phyloP scores from a whole-genome alignment of 2,113 vertebrate species.

The Okapia johnstoni region DNA sequence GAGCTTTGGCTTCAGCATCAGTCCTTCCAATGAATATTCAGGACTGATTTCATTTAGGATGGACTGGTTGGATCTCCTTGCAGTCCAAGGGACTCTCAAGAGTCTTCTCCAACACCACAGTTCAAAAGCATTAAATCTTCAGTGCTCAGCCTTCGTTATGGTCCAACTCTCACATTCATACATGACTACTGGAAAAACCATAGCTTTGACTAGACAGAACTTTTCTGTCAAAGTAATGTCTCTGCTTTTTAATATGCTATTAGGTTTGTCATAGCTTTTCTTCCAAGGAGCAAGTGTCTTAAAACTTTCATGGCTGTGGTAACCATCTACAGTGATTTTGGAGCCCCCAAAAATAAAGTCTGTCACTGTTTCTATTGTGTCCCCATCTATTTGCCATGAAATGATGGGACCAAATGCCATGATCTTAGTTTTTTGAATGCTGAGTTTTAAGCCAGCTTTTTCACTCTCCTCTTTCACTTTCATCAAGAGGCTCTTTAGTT shows the following conservation, averaged over 20 bases:
- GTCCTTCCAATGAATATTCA: background rate
- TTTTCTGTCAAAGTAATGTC: background rate
- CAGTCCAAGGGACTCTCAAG: background rate
- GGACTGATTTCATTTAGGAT: background rate
- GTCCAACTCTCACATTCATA: background rate
- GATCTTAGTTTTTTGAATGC: background rate
- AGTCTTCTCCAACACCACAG: background rate
- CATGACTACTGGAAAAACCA: background rate
- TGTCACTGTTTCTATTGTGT: background rate
- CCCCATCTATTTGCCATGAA: background rate
- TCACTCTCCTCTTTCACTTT: background rate
- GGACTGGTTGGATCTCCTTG: background rate
- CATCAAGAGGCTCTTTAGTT: background rate
- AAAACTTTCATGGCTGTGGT: background rate
- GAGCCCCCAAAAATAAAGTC: background rate
- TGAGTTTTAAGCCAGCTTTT: background rate
- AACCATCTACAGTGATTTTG: background rate
- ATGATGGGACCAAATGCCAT: background rate
- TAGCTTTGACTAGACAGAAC: background rate
- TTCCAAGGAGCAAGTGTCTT: background rate
- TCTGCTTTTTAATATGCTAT: background rate
- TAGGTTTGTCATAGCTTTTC: background rate
- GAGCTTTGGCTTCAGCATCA: background rate
- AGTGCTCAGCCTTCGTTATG: background rate
- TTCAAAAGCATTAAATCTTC: background rate